A percentile compares a stretch with the other conserved stretches of the same genome.
phyloP scores from a whole-genome alignment of 2,113 vertebrate species.

The Vidua macroura region DNA sequence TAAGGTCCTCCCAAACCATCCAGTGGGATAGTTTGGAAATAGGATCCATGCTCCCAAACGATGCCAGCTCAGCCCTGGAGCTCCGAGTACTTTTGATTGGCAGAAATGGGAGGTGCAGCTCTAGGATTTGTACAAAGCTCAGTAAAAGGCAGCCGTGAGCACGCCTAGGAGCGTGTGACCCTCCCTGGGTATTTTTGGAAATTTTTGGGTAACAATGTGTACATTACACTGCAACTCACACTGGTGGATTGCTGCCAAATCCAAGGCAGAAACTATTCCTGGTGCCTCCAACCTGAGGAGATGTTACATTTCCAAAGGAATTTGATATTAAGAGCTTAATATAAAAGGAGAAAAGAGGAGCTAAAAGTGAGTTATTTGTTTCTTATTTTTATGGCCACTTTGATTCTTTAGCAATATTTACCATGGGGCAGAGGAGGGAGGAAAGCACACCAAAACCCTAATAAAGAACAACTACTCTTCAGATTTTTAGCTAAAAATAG shows the following conservation, averaged over 20 bases:
- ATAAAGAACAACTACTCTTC: neutral
- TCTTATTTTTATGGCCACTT: neutral
- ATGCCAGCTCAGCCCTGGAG: neutral
- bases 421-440: no score
- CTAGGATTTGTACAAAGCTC: neutral
- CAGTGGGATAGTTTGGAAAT: neutral
- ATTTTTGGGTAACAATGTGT: neutral
- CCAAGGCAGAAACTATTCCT: neutral
- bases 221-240: neutral
- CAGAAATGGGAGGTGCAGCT: neutral
- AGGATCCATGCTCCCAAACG: fast-evolving
- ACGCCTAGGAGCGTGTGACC: fast-evolving
- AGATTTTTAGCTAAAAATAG: neutral
- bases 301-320: neutral
- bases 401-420: neutral
- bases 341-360: neutral
- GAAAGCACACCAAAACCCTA: neutral
- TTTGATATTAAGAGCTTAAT: neutral
- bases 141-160: neutral
- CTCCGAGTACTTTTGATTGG: fast-evolving
- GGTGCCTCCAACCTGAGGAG: neutral
- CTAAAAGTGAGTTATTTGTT: neutral
- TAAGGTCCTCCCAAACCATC: neutral
- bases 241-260: neutral
- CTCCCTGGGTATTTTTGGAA: neutral